Base-by-base conservation (phyloP, 2,113 vertebrate genomes). In the Dicerorhinus sumatrensis region DNA sequence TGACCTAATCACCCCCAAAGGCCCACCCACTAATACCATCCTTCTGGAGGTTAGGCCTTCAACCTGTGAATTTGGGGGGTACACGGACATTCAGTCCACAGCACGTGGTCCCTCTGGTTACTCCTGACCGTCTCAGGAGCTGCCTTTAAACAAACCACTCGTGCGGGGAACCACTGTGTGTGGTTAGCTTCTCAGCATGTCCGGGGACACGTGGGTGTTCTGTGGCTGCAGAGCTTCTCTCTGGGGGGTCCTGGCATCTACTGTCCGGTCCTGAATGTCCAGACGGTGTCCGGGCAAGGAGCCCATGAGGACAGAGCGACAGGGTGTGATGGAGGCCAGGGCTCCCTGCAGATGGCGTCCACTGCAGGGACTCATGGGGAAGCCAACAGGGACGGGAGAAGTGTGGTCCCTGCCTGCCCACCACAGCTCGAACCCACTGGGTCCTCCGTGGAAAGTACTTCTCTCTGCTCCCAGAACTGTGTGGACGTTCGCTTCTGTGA, bases 161-260 rank as follows among this genome's bases (percentile, higher is more conserved):
- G 29, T 6, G 20, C 0, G 8, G 51, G 51, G 31, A 39, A 14
- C 39, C 0, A 13, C 29, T 12, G 13, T 17, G 33, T 13, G 20
- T 6, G 39, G 5, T 8, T 18, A 0, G 65, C 33, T 23, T 6
- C 36, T 17, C 46, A 2, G 18, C 0, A 3, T 0, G 8, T 17
- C 67, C 10, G 2, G 2, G 6, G 69, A 18, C 25, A 6, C 3
- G 2, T 1, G 36, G 86, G 20, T 0, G 0, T 9, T 3, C 5
- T 0, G 20, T 10, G 36, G 46, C 36, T 6, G 31, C 13, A 0
- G 39, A 3, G 58, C 25, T 9, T 48, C 85, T 70, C 33, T 33
- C 31, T 23, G 6, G 16, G 39, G 20, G 29, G 21, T 11, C 56
- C 65, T 1, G 11, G 82, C 33, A 0, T 23, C 82, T 39, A 51